Evolutionary conservation across 1,140 invertebrate genomes (phyloP).

Genomic region (Drosophila fuyamai): DNA sequence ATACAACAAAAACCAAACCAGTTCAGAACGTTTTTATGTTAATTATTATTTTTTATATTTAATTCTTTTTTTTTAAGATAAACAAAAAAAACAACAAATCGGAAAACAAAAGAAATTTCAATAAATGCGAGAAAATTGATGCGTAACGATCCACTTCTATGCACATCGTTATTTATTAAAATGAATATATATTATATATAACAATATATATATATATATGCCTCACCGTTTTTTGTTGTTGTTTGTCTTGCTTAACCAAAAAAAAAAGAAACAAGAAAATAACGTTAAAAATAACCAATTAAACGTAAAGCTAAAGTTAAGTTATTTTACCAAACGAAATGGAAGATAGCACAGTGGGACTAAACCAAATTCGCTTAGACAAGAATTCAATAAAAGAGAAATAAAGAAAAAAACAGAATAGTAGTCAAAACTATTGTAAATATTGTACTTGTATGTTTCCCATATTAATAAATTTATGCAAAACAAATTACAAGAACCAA

Average conservation of each 20-base stretch:
- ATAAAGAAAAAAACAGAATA: conserved; percentile 5
- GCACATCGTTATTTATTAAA: conserved; percentile 27
- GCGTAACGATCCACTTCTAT: conserved; percentile 30
- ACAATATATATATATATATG: neutral
- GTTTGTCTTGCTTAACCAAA: conserved; percentile 51
- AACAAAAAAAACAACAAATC: conserved; percentile 39
- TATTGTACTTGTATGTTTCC: conserved; percentile 75
- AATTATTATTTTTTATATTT: conserved; percentile 82
- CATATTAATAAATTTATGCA: conserved; percentile 67
- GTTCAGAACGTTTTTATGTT: conserved; percentile 82
- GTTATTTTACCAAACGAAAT: conserved; percentile 33
- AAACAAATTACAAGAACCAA: conserved; percentile 35
- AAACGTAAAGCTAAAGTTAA: conserved; percentile 27
- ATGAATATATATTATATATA: neutral
- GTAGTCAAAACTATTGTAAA: conserved; percentile 68
- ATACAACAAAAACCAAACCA: conserved; percentile 69
- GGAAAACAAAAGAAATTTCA: conserved; percentile 49
- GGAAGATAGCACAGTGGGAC: conserved; percentile 24
- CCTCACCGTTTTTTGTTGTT: conserved; percentile 36
- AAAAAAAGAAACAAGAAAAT: conserved; percentile 23
- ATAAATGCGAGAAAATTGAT: conserved; percentile 64
- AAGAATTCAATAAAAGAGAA: conserved; percentile 29
- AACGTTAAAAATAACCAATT: conserved; percentile 26
- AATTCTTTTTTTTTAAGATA: conserved; percentile 49
- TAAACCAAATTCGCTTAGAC: conserved; percentile 46